phyloP scores from a whole-genome alignment of 2,797 vertebrate species.

The Gadopsis bispinosus region DNA sequence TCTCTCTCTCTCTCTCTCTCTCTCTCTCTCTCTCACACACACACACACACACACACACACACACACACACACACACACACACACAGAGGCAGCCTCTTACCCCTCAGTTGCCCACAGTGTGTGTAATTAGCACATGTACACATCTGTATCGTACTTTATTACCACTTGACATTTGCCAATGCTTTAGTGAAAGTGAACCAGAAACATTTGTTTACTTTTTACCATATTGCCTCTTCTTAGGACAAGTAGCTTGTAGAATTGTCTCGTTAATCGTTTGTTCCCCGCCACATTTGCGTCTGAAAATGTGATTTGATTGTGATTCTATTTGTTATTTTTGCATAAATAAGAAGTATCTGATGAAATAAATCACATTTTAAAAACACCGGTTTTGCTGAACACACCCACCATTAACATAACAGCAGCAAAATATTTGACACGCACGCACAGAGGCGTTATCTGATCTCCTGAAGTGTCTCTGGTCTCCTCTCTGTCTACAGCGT shows the following conservation, averaged over 20 bases:
- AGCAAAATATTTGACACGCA: background rate
- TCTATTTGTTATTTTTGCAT: background rate
- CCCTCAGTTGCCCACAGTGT: background rate
- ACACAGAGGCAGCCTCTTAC: background rate
- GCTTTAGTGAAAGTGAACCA: background rate
- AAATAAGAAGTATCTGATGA: background rate
- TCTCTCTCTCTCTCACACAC: slow-evolving; percentile 8
- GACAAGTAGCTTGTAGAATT: background rate
- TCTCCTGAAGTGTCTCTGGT: slow-evolving; percentile 80
- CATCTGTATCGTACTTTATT: background rate
- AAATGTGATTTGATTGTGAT: background rate
- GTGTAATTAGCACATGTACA: background rate
- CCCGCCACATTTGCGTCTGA: background rate
- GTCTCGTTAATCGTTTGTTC: background rate
- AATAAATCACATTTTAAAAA: background rate
- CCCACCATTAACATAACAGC: background rate
- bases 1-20: background rate
- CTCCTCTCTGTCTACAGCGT: slow-evolving; percentile 86
- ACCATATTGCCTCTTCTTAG: background rate
- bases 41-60: background rate
- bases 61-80: slow-evolving; percentile 4
- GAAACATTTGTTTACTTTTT: background rate
- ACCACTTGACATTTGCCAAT: background rate
- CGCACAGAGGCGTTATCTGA: slow-evolving; percentile 62
- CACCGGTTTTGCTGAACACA: background rate